Evolutionary conservation across 2,797 vertebrate species (phyloP).

Genomic region (Pipistrellus pygmaeus): DNA sequence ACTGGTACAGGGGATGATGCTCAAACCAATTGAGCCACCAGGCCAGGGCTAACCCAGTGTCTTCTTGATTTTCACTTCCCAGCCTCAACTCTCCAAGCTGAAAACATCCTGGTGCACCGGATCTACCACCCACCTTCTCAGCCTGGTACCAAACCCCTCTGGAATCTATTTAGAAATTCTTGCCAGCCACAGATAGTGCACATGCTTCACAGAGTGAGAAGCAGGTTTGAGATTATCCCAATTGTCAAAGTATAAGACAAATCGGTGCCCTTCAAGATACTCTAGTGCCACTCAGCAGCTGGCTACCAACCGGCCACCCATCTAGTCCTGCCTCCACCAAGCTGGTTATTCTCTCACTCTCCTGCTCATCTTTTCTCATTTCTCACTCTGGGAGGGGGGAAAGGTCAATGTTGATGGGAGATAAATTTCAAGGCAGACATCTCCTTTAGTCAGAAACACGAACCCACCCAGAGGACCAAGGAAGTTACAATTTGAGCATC

Average conservation of each 20-base stretch:
- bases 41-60: not conserved
- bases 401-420: not conserved
- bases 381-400: not conserved
- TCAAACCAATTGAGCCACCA: not conserved
- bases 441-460: not conserved
- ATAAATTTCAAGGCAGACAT: not conserved
- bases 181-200: slow-evolving; percentile 23
- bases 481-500: not conserved
- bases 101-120: not conserved
- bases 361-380: slow-evolving; percentile 28
- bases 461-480: not conserved
- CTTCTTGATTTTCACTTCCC: not conserved
- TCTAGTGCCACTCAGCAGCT: not conserved
- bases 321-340: not conserved
- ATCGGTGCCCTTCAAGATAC: slow-evolving; percentile 19
- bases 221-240: slow-evolving; percentile 60
- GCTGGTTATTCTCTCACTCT: not conserved
- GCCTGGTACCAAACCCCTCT: slow-evolving; percentile 21
- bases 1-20: not conserved
- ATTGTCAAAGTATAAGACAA: slow-evolving; percentile 66
- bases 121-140: not conserved
- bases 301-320: not conserved
- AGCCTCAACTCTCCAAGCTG: not conserved
- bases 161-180: slow-evolving; percentile 69
- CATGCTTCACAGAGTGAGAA: not conserved